Percentiles rank a stretch among this genome's conserved stretches.
Conservation (phyloP, 2,888 invertebrate genomes). For the Drosophila putrida region DNA sequence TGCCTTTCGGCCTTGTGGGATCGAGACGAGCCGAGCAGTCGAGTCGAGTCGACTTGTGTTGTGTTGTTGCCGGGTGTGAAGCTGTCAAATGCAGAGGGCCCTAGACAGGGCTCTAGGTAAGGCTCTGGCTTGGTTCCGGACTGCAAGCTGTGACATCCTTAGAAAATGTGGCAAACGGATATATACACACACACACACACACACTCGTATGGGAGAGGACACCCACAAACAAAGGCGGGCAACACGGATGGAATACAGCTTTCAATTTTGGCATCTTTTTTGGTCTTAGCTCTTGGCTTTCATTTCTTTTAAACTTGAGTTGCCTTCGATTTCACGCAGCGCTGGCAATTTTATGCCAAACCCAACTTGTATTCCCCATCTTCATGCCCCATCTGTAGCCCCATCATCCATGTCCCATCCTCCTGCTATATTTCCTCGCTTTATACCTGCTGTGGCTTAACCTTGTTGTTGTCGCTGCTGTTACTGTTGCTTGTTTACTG, state of each 20-base stretch:
- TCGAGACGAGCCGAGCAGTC: constrained; percentile 3
- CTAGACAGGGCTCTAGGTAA: constrained; percentile 63
- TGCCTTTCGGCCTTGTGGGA: constrained; percentile 61
- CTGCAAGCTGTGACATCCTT: constrained; percentile 76
- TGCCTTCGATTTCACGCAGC: constrained; percentile 80
- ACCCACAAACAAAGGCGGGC: constrained; percentile 26
- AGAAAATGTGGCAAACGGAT: constrained; percentile 69
- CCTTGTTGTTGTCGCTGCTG: constrained; percentile 47
- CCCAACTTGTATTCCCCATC: constrained; percentile 18
- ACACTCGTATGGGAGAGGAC: constrained; percentile 14
- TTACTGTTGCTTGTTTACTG: constrained; percentile 66
- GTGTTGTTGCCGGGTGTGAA: constrained; percentile 66
- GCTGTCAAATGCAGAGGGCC: constrained; percentile 74
- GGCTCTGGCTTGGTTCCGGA: constrained; percentile 56
- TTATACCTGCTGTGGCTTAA: constrained; percentile 53
- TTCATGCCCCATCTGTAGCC: not conserved
- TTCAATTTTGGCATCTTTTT: constrained; percentile 75
- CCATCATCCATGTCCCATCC: not conserved
- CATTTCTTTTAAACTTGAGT: constrained; percentile 66
- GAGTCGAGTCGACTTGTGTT: constrained; percentile 27
- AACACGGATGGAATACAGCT: constrained; percentile 51
- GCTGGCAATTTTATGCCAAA: constrained; percentile 75
- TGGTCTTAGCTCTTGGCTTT: constrained; percentile 72
- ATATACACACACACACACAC: constrained; percentile 35
- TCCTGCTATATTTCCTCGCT: not conserved